Conservation (phyloP, 2,113 vertebrate genomes). For the Perca flavescens region DNA sequence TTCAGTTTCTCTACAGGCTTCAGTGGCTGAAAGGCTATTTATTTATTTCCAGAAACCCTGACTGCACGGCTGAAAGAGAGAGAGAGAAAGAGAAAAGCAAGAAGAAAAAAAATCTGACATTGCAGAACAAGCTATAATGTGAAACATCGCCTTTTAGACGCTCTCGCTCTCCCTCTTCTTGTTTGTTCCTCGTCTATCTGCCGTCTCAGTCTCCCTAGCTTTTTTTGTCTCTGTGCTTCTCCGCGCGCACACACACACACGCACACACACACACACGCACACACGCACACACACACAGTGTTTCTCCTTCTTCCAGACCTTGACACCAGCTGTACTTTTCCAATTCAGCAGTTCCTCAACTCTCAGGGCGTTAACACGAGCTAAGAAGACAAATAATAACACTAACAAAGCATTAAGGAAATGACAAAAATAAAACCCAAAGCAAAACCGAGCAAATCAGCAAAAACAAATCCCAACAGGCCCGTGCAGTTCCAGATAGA, state of each 20-base stretch:
- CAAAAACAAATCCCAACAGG: slow-evolving; percentile 48
- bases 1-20: slow-evolving; percentile 28
- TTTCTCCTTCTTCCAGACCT: slow-evolving; percentile 45
- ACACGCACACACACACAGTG: neutral
- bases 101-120: neutral
- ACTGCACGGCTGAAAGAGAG: neutral
- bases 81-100: no score
- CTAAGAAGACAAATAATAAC: slow-evolving; percentile 47
- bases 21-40: slow-evolving; percentile 42
- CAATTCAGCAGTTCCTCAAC: slow-evolving; percentile 67
- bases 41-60: slow-evolving; percentile 31
- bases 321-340: slow-evolving; percentile 63
- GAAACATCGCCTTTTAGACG: slow-evolving; percentile 52
- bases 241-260: neutral
- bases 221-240: neutral
- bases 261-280: neutral
- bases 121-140: slow-evolving; percentile 45
- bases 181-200: slow-evolving; percentile 34
- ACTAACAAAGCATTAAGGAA: neutral
- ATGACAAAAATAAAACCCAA: slow-evolving; percentile 5
- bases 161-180: slow-evolving; percentile 14
- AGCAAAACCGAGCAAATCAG: slow-evolving; percentile 50
- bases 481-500: slow-evolving; percentile 21
- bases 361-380: slow-evolving; percentile 40
- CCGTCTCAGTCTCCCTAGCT: slow-evolving; percentile 17